phyloP scores from a whole-genome alignment of 2,113 vertebrate genomes.

The Phrynosoma platyrhinos region DNA sequence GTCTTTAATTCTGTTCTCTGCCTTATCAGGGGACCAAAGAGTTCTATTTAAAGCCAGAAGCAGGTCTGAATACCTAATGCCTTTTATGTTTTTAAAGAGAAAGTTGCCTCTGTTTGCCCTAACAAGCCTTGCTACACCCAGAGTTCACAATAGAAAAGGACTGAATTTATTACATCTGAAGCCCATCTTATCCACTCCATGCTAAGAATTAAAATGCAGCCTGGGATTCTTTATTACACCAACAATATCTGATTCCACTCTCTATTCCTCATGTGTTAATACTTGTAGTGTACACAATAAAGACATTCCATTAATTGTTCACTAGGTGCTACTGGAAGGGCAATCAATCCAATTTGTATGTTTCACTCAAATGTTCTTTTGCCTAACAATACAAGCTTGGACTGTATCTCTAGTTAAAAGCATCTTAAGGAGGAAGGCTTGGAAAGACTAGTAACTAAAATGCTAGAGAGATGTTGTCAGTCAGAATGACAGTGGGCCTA shows the following conservation, averaged over 20 bases:
- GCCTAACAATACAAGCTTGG: not conserved
- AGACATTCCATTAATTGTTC: not conserved
- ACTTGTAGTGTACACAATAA: not conserved
- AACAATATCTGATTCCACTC: too few species aligned
- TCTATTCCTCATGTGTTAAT: too few species aligned
- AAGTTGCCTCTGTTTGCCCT: not conserved
- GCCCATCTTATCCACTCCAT: too few species aligned
- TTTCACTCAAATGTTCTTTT: not conserved
- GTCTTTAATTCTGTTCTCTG: not conserved
- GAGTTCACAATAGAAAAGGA: too few species aligned
- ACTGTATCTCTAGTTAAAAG: not conserved
- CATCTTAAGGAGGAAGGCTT: not conserved
- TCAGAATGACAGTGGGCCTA: too few species aligned
- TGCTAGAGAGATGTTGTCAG: not conserved
- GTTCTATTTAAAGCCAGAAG: not conserved
- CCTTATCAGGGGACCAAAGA: not conserved
- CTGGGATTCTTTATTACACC: too few species aligned
- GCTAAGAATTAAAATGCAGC: too few species aligned
- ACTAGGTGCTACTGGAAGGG: not conserved
- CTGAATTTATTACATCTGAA: too few species aligned
- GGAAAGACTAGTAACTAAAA: not conserved
- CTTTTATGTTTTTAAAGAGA: not conserved
- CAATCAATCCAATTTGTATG: not conserved
- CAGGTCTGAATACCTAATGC: not conserved
- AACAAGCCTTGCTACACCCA: not conserved